phyloP scores from a whole-genome alignment of 2,797 vertebrate species.

The Megalops cyprinoides region DNA sequence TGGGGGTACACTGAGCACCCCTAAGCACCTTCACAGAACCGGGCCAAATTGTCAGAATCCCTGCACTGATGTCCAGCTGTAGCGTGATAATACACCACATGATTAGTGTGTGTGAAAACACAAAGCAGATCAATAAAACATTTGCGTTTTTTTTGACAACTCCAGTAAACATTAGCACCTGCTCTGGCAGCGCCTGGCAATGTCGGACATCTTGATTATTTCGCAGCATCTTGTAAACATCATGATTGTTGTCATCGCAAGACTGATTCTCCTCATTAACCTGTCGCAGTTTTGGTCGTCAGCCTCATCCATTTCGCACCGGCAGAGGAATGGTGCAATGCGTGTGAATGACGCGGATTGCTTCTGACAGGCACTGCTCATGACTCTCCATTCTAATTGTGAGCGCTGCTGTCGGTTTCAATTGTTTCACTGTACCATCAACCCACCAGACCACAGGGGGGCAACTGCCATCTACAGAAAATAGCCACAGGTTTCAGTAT shows the following conservation, averaged over 20 bases:
- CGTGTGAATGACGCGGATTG: slow-evolving; percentile 22
- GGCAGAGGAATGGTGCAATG: neutral
- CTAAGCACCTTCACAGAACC: too few species aligned
- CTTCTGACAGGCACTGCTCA: slow-evolving; percentile 4
- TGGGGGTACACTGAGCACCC: too few species aligned
- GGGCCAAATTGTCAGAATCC: too few species aligned
- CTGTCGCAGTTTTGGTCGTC: neutral
- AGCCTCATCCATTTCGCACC: neutral
- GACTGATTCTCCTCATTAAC: slow-evolving; percentile 26
- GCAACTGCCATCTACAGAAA: too few species aligned
- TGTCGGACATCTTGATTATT: slow-evolving; percentile 25
- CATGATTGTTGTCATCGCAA: slow-evolving; percentile 22
- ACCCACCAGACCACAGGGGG: neutral
- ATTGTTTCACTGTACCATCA: neutral
- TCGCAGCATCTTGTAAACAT: slow-evolving; percentile 28
- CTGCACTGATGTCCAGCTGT: too few species aligned
- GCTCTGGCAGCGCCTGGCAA: neutral
- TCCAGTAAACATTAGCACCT: slow-evolving; percentile 7
- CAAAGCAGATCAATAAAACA: neutral
- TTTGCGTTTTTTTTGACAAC: neutral
- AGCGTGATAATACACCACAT: neutral
- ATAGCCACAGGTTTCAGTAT: neutral
- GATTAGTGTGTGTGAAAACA: neutral
- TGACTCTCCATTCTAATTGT: neutral
- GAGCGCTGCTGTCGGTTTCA: neutral